phyloP scores from a whole-genome alignment of 1,140 invertebrate genomes.

The Paramacrobiotus metropolitanus region DNA sequence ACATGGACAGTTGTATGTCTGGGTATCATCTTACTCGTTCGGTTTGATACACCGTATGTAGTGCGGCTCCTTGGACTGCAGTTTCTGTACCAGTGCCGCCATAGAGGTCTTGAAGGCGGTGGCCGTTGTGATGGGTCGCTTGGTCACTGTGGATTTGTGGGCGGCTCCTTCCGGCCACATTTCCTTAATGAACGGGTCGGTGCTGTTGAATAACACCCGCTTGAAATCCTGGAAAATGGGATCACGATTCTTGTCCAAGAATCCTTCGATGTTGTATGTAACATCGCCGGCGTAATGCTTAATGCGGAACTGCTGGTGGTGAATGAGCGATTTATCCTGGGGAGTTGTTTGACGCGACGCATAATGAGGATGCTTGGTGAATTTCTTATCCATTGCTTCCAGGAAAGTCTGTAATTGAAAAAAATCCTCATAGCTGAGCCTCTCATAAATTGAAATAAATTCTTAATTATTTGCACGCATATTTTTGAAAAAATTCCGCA shows the following conservation, averaged over 20 bases:
- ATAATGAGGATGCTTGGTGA: slow-evolving; percentile 66
- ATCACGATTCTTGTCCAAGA: slow-evolving; percentile 88
- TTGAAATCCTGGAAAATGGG: slow-evolving; percentile 87
- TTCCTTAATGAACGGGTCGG: slow-evolving; percentile 41
- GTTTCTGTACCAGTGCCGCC: slow-evolving; percentile 57
- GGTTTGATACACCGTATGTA: slow-evolving; percentile 79
- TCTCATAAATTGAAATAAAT: no score
- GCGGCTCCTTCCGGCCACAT: slow-evolving; percentile 91
- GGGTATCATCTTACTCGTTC: no score
- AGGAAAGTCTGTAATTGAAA: slow-evolving; percentile 49
- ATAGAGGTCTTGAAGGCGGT: slow-evolving; percentile 85
- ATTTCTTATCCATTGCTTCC: slow-evolving; percentile 72
- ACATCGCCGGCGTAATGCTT: slow-evolving; percentile 90
- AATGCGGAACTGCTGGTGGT: slow-evolving; percentile 54
- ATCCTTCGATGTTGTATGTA: slow-evolving; percentile 61
- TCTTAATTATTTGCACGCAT: slow-evolving; percentile 6
- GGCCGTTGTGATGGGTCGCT: slow-evolving; percentile 69
- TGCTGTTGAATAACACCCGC: slow-evolving; percentile 48
- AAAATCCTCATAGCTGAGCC: slow-evolving; percentile 12
- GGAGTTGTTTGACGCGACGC: slow-evolving; percentile 37
- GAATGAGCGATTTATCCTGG: slow-evolving; percentile 24
- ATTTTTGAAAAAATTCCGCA: no score
- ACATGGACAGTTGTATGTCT: no score
- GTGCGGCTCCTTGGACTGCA: slow-evolving; percentile 75
- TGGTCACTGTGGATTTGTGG: slow-evolving; percentile 69